Conservation (phyloP, 2,888 invertebrate species). For the Dynastes tityus region DNA sequence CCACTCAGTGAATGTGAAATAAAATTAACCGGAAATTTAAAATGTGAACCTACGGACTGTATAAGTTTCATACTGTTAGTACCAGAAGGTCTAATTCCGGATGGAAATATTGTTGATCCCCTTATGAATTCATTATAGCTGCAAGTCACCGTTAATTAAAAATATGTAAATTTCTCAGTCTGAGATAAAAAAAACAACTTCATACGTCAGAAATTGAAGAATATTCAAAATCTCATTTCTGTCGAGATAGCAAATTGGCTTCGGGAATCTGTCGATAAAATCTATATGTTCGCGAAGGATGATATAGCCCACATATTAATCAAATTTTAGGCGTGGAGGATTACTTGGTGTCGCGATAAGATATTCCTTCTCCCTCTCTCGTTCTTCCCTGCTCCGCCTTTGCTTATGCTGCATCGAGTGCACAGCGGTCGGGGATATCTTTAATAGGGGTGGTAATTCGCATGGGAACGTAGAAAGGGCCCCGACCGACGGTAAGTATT, state of each 20-base stretch:
- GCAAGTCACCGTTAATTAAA: constrained; percentile 20
- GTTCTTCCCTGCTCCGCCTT: constrained; percentile 33
- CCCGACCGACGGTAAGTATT: constrained; percentile 25
- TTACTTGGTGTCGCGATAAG: constrained; percentile 65
- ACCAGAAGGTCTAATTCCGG: neutral
- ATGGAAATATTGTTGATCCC: neutral
- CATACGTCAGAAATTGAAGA: constrained; percentile 32
- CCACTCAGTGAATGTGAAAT: too few species aligned
- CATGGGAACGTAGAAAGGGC: constrained; percentile 47
- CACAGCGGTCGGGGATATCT: constrained; percentile 36
- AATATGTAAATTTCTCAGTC: constrained; percentile 27
- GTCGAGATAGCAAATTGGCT: constrained; percentile 37
- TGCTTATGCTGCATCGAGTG: constrained; percentile 35
- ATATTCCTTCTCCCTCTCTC: constrained; percentile 48
- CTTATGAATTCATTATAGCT: constrained; percentile 27
- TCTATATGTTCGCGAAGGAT: constrained; percentile 56
- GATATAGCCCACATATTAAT: constrained; percentile 65
- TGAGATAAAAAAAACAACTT: constrained; percentile 16
- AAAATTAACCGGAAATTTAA: too few species aligned
- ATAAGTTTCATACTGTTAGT: too few species aligned
- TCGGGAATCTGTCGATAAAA: constrained; percentile 56
- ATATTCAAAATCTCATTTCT: constrained; percentile 38
- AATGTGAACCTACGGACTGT: too few species aligned
- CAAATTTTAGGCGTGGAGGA: constrained; percentile 65
- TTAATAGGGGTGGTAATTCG: constrained; percentile 47